Evolutionary conservation across 2,113 vertebrate species (phyloP), one percentile per base, ranked within the genome.

Genomic region (Thinocorus orbignyianus): DNA sequence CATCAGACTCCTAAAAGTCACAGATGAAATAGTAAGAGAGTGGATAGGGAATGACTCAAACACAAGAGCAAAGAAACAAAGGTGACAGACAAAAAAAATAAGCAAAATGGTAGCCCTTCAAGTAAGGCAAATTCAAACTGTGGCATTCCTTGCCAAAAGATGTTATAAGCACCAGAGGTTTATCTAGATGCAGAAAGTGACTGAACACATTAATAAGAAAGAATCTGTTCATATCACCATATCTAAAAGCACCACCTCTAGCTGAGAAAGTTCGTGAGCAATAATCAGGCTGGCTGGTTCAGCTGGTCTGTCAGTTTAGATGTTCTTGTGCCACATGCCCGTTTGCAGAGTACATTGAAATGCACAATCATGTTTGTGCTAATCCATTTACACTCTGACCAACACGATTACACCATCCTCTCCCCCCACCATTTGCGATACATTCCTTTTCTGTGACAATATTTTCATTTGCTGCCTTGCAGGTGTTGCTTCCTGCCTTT

Each of bases 401-500:
- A 73, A 42, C 33, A 26, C 0, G 2, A 72, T n/a, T 28, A 46
- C 25, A 92, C 77, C 46, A 70, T 33, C 20, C 39, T 33, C 39
- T 33, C 30, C 28, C 30, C n/a, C 60, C 16, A 8, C 7, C n/a
- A 17, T 48, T 55, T 78, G 52, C 2, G 4, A 73, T 58, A 61
- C 14, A 9, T 78, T 72, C 69, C 30, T 57, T 94, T 93, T 79
- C 37, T 51, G 64, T 68, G 20, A 88, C 17, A 52, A 17, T 49
- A 46, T 85, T 92, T 88, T 82, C 49, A 48, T 94, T 86, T 95
- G 70, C 83, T 96, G 57, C 70, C 60, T 97, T 96, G 73, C 92
- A 98, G 97, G 92, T 96, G 86, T 61, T 74, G 33, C 85, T 92
- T 94, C 94, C 96, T 89, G 68, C 70, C 78, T 64, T 86, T 88